phyloP scores from a whole-genome alignment of 2,113 vertebrate species.

The Ondatra zibethicus region DNA sequence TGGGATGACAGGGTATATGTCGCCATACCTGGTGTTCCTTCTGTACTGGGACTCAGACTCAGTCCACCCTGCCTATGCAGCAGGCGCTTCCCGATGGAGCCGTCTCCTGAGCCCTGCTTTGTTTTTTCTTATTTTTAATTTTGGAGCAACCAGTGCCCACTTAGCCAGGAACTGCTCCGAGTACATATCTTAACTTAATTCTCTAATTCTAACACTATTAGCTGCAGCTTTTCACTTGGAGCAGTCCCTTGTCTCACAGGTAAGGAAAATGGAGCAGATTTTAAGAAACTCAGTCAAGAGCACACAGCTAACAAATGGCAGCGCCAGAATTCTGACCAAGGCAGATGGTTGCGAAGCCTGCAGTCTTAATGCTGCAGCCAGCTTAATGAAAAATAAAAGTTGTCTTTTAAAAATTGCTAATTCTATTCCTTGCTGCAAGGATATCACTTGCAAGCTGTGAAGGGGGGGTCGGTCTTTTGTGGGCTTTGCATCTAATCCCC shows the following conservation, averaged over 20 bases:
- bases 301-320: not conserved
- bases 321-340: constrained; percentile 16
- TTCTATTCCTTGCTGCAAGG: constrained; percentile 5
- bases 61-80: accelerated
- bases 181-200: not conserved
- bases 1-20: not conserved
- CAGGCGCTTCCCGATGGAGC: no score
- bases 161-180: not conserved
- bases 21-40: not conserved
- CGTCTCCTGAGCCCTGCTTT: not conserved
- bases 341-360: constrained; percentile 40
- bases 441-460: not conserved
- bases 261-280: constrained; percentile 60
- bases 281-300: constrained; percentile 33
- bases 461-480: not conserved
- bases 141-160: constrained; percentile 9
- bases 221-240: not conserved
- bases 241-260: not conserved
- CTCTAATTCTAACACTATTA: not conserved
- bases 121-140: not conserved
- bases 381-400: constrained; percentile 49
- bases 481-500: not conserved
- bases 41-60: no score
- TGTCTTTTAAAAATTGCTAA: constrained; percentile 1
- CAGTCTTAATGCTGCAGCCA: constrained; percentile 19